Percentiles rank a stretch among this genome's conserved stretches.
Conservation (phyloP, 2,113 vertebrate genomes). For the Vombatus ursinus region DNA sequence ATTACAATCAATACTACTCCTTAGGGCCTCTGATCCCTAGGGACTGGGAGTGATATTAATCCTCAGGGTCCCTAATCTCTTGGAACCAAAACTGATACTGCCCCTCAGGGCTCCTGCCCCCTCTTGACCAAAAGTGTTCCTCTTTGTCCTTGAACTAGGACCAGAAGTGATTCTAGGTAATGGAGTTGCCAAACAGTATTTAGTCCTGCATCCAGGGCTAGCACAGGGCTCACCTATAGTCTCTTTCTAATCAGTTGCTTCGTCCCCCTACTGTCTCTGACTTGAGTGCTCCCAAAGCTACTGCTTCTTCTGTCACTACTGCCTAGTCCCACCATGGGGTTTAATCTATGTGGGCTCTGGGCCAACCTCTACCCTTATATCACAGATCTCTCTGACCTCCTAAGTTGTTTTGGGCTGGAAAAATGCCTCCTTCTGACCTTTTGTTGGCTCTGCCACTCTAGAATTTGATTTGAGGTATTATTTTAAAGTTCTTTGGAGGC, state of each 20-base stretch:
- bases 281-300: neutral
- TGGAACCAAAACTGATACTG: neutral
- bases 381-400: neutral
- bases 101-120: neutral
- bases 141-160: neutral
- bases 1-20: neutral
- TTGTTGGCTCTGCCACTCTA: neutral
- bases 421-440: neutral
- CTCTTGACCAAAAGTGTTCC: neutral
- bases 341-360: neutral
- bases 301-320: neutral
- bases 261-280: neutral
- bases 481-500: neutral
- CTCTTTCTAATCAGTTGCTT: neutral
- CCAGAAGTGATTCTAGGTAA: neutral
- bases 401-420: neutral
- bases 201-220: neutral
- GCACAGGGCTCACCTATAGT: neutral
- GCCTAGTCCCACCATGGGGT: neutral
- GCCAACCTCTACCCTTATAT: neutral
- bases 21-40: neutral
- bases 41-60: neutral
- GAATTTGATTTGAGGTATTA: neutral
- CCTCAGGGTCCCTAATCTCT: neutral
- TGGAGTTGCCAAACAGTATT: neutral